Conservation (phyloP, 2,797 vertebrate genomes). For the Diglossa cyanea region DNA sequence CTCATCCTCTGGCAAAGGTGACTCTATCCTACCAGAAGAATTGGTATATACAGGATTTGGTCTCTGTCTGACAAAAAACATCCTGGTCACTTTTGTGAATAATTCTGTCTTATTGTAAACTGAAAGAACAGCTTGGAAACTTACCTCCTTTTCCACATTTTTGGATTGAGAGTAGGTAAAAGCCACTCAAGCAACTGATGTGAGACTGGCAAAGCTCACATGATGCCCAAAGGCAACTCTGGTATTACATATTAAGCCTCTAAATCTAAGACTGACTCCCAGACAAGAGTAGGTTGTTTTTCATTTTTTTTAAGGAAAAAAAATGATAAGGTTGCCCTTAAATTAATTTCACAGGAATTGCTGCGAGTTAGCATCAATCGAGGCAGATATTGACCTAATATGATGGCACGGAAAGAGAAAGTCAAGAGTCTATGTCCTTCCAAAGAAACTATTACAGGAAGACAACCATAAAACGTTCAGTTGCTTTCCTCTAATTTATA, state of each 20-base stretch:
- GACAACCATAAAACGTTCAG: accelerated
- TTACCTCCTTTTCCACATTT: not conserved
- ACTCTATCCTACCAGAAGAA: not conserved
- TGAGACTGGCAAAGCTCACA: not conserved
- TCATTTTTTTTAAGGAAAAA: not conserved
- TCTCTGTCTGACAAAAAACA: not conserved
- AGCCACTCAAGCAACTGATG: not conserved
- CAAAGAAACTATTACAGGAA: not conserved
- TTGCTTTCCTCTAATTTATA: not conserved
- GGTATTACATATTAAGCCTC: not conserved
- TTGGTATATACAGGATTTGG: not conserved
- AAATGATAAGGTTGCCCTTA: not conserved
- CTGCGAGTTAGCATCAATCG: accelerated
- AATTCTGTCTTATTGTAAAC: not conserved
- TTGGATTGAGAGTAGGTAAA: not conserved
- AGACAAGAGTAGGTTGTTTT: accelerated
- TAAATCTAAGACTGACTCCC: not conserved
- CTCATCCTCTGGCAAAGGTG: not conserved
- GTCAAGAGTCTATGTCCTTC: not conserved
- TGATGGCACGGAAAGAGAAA: not conserved
- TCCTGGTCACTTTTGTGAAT: not conserved
- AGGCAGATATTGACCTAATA: not conserved
- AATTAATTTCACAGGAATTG: not conserved
- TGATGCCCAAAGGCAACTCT: not conserved
- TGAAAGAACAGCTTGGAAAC: not conserved